phyloP scores from a whole-genome alignment of 2,888 invertebrate genomes.

The Oscheius sp. region DNA sequence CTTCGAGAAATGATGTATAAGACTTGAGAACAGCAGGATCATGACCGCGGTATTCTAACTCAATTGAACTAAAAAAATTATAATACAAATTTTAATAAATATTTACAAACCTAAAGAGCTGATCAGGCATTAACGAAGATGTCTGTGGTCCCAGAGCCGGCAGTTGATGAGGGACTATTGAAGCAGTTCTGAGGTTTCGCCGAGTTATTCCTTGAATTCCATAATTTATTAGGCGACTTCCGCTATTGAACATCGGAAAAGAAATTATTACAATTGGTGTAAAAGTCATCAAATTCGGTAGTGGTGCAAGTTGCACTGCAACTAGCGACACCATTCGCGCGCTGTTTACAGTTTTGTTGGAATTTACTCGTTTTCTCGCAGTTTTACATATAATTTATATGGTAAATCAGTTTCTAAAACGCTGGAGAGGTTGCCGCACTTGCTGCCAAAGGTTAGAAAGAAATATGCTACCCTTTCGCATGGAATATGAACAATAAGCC shows the following conservation, averaged over 20 bases:
- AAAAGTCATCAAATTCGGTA: not conserved
- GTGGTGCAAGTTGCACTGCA: too few relatives aligned
- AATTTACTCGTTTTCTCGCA: too few relatives aligned
- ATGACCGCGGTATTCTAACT: slow-evolving; percentile 69
- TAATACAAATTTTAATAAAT: not conserved
- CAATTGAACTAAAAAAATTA: slow-evolving; percentile 49
- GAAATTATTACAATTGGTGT: too few relatives aligned
- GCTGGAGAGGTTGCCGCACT: too few relatives aligned
- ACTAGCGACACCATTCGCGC: too few relatives aligned
- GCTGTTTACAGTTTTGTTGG: too few relatives aligned
- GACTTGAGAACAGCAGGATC: slow-evolving; percentile 68
- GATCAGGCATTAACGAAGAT: slow-evolving; percentile 15
- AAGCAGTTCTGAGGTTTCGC: slow-evolving; percentile 4
- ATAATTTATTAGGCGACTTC: not conserved
- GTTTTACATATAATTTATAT: too few relatives aligned
- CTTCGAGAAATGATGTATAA: slow-evolving; percentile 68
- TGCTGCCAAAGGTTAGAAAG: too few relatives aligned
- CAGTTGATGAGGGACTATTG: not conserved
- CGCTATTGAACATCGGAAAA: slow-evolving; percentile 23
- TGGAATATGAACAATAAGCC: too few relatives aligned
- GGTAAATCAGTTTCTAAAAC: too few relatives aligned
- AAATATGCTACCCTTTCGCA: too few relatives aligned
- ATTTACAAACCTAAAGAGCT: slow-evolving; percentile 17
- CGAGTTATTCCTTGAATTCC: not conserved
- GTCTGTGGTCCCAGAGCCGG: not conserved